phyloP scores from a whole-genome alignment of 2,888 invertebrate species.

The Leucoptera coffeella region DNA sequence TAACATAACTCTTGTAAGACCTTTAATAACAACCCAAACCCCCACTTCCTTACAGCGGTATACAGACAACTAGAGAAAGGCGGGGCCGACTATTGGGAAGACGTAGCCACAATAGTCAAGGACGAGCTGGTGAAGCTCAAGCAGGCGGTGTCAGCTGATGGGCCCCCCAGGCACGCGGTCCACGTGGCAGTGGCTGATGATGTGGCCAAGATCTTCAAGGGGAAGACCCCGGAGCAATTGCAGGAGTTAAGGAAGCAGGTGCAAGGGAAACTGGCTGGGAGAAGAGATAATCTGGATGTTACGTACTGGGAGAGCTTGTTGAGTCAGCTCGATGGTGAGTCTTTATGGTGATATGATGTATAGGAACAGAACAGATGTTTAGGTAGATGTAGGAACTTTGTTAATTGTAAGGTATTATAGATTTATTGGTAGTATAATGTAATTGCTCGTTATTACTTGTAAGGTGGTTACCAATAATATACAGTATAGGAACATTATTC shows the following conservation, averaged over 20 bases:
- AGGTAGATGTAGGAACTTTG: too few species aligned
- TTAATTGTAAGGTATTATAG: too few species aligned
- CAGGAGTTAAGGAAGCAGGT: constrained; percentile 79
- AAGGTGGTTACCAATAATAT: too few species aligned
- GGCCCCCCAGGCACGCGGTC: constrained; percentile 60
- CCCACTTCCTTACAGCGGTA: too few species aligned
- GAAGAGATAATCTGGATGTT: constrained; percentile 87
- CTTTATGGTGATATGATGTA: too few species aligned
- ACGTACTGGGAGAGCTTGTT: constrained; percentile 97
- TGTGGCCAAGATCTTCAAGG: constrained; percentile 85
- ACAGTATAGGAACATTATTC: too few species aligned
- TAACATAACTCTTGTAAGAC: too few species aligned
- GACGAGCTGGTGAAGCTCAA: constrained; percentile 89
- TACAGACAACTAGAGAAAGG: constrained; percentile 90
- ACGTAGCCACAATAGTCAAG: constrained; percentile 90
- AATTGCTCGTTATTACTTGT: too few species aligned
- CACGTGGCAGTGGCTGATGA: constrained; percentile 88
- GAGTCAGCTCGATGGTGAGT: constrained; percentile 78
- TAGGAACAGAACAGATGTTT: too few species aligned
- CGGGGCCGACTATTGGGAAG: constrained; percentile 89
- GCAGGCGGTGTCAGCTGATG: constrained; percentile 71
- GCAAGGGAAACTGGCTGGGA: constrained; percentile 76
- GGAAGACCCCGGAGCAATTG: constrained; percentile 85
- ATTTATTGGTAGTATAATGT: too few species aligned
- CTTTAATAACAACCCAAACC: too few species aligned